Evolutionary conservation across 2,797 vertebrate species (phyloP).

Genomic region (Enteromius mattozi): DNA sequence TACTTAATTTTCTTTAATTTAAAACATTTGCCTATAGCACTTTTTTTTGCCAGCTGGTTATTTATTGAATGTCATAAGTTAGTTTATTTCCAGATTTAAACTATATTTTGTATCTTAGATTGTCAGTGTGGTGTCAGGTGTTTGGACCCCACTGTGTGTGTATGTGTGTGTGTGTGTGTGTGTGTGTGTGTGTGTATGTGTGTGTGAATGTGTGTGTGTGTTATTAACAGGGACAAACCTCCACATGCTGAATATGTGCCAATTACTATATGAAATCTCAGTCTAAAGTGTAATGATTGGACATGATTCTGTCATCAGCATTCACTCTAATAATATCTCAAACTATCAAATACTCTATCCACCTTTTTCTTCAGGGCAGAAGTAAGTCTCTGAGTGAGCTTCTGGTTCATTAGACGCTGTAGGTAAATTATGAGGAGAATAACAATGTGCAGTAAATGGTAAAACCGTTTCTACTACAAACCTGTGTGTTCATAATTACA

Average conservation of each 20-base stretch:
- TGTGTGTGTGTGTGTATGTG: neutral
- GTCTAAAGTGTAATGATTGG: slow-evolving; percentile 21
- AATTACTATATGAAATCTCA: slow-evolving; percentile 22
- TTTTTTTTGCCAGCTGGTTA: neutral
- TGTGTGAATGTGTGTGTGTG: neutral
- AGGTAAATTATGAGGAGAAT: no score
- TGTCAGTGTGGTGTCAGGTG: neutral
- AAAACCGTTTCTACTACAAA: no score
- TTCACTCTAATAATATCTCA: neutral
- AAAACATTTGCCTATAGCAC: neutral
- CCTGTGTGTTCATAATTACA: no score
- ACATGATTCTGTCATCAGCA: slow-evolving; percentile 16
- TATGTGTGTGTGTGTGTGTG: neutral
- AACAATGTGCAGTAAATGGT: no score
- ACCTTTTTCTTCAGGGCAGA: no score
- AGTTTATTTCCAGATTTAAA: neutral
- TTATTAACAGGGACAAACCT: neutral
- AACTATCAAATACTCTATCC: no score
- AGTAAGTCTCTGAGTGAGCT: no score
- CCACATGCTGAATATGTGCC: slow-evolving; percentile 16
- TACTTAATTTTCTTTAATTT: neutral
- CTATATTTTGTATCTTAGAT: neutral
- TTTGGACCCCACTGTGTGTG: neutral
- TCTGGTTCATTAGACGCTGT: no score
- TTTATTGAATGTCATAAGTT: neutral